Conservation (phyloP, 2,888 invertebrate genomes). For the Hedya salicella region DNA sequence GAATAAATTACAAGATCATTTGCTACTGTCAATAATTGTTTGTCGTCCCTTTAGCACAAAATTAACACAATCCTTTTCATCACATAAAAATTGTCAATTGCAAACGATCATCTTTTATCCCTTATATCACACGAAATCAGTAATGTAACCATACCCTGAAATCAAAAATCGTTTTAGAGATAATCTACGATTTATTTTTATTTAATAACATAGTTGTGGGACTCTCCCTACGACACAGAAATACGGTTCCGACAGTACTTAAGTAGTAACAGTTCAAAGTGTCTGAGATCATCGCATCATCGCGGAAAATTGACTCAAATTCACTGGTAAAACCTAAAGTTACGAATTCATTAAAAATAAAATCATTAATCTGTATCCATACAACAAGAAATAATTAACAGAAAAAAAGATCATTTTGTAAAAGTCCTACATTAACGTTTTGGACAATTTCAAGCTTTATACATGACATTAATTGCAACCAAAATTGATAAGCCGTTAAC, state of each 20-base stretch:
- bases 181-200: constrained; percentile 60
- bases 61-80: no score
- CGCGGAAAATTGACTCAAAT: constrained; percentile 77
- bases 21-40: no score
- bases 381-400: constrained; percentile 61
- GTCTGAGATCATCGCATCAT: constrained; percentile 78
- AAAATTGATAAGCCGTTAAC: constrained; percentile 69
- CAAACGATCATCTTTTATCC: no score
- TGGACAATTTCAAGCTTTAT: constrained; percentile 62
- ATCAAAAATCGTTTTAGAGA: constrained; percentile 59
- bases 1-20: no score
- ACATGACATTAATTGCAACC: constrained; percentile 77
- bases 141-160: constrained; percentile 52
- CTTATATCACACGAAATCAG: constrained; percentile 21
- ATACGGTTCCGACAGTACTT: constrained; percentile 58
- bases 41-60: no score
- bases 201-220: constrained; percentile 52
- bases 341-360: constrained; percentile 45
- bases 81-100: no score
- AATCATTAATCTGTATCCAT: constrained; percentile 59
- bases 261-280: constrained; percentile 65
- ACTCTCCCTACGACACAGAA: constrained; percentile 54
- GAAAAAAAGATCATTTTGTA: constrained; percentile 62
- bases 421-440: constrained; percentile 65
- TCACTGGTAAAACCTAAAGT: constrained; percentile 68